A percentile compares a stretch with the other conserved stretches of the same genome.
These are phyloP conservation scores for Staurois parvus DNA, from an alignment of 2,797 vertebrate species.

Conservation along the genomic window DNA sequence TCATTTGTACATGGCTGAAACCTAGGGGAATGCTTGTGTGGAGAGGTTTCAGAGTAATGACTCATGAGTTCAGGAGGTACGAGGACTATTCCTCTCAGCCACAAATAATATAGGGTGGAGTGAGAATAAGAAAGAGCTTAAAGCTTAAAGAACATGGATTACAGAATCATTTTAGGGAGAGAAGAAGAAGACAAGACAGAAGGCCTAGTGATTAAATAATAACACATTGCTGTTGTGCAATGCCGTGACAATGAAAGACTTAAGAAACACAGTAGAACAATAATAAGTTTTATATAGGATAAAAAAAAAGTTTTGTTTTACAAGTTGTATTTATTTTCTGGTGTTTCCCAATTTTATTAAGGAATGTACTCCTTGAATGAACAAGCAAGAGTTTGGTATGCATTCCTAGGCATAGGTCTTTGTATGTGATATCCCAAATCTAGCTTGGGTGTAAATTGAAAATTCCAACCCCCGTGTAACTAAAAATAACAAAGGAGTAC, in stretches of 20 bases:
- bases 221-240: neutral
- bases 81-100: slow-evolving; percentile 5
- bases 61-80: neutral
- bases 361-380: too few relatives aligned
- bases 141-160: slow-evolving; percentile 19
- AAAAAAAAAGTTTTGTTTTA: neutral
- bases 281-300: neutral
- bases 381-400: too few relatives aligned
- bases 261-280: neutral
- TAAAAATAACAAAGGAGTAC: too few relatives aligned
- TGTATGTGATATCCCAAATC: too few relatives aligned
- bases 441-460: too few relatives aligned
- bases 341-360: too few relatives aligned
- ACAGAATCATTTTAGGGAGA: neutral
- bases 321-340: neutral
- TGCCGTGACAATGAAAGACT: too few relatives aligned
- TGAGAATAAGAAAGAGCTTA: slow-evolving; percentile 8
- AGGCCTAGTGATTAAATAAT: neutral
- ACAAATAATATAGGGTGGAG: slow-evolving; percentile 31
- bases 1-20: neutral
- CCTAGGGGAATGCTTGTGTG: neutral
- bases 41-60: slow-evolving; percentile 6
- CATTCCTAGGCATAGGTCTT: too few relatives aligned
- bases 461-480: too few relatives aligned
- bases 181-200: slow-evolving; percentile 1